A percentile compares a stretch with the other conserved stretches of the same genome.
Conservation (phyloP, 2,113 vertebrate genomes). For the Perca fluviatilis region DNA sequence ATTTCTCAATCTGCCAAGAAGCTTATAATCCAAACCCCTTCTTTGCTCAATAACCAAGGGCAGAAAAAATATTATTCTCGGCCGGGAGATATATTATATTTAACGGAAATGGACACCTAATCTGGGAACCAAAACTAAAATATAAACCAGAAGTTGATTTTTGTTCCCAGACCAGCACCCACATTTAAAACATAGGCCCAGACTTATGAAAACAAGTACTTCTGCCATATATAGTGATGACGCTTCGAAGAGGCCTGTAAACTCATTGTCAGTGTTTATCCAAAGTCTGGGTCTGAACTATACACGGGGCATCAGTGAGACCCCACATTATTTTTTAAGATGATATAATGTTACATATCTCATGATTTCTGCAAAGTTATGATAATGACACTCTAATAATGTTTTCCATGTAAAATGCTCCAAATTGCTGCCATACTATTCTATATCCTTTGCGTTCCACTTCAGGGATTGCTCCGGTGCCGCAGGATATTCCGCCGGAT, state of each 20-base stretch:
- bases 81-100: not conserved
- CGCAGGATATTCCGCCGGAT: no score
- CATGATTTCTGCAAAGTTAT: not conserved
- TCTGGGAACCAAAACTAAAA: constrained; percentile 33
- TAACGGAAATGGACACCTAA: constrained; percentile 1
- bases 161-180: constrained; percentile 1
- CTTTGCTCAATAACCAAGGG: not conserved
- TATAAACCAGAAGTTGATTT: constrained; percentile 12
- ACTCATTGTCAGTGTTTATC: constrained; percentile 30
- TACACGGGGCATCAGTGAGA: not conserved
- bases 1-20: constrained; percentile 37
- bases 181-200: not conserved
- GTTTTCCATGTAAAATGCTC: not conserved
- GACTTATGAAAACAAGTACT: constrained; percentile 41
- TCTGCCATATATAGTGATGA: constrained; percentile 38
- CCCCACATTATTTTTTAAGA: not conserved
- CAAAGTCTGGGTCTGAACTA: constrained; percentile 38
- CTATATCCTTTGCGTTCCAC: no score
- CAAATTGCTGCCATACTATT: not conserved
- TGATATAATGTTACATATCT: no score
- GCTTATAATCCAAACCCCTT: constrained; percentile 5
- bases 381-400: not conserved
- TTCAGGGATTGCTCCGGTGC: no score
- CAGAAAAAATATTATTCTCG: not conserved
- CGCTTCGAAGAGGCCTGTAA: not conserved